Evolutionary conservation across 2,888 invertebrate species (phyloP), one percentile per base, ranked within the genome.

Genomic region (Drosophila paranaensis): DNA sequence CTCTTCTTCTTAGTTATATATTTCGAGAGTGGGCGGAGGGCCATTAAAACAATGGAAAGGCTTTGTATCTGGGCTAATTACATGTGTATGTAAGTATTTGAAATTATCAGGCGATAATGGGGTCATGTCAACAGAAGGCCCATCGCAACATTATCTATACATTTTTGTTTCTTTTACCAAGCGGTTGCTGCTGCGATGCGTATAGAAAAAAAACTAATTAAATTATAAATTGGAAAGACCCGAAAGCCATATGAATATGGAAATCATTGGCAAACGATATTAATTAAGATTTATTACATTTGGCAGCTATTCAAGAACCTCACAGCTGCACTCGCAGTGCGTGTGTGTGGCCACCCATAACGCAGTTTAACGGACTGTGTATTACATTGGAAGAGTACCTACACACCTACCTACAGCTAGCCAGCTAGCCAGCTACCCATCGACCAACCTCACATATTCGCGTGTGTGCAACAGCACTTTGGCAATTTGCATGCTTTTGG

Each of bases 71-170:
- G 77, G 80, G 80, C 76, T 84, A 82, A 77, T 77, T 77, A 77
- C 77, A 79, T 67, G 60, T 70, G 74, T 74, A 67, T 67, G 66
- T 56, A 74, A 71, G 75, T 79, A 71, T 79, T 71, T 67, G 81
- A 71, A 79, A 86, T 85, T 86, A 86, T 86, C 77, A 80, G 77
- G 78, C 82, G 80, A 86, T 86, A 86, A 86, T 83, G 80, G 68
- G 86, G 85, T 86, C 85, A 86, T 86, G 83, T 80, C 83, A 86
- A 78, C 82, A 81, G 78, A 77, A 77, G 73, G 71, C 77, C 75
- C 63, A 67, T 63, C 77, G 68, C 46, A 51, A 60, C 81, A 79
- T 80, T 78, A 77, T 79, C 77, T 77, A 70, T 77, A 53, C 56
- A 63, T 40, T 54, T 25, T 55, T 71, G 35, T 50, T 68, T 60